Evolutionary conservation across 2,888 invertebrate genomes (phyloP), one percentile per base, ranked within the genome.

Genomic region (Diachrysia chrysitis): DNA sequence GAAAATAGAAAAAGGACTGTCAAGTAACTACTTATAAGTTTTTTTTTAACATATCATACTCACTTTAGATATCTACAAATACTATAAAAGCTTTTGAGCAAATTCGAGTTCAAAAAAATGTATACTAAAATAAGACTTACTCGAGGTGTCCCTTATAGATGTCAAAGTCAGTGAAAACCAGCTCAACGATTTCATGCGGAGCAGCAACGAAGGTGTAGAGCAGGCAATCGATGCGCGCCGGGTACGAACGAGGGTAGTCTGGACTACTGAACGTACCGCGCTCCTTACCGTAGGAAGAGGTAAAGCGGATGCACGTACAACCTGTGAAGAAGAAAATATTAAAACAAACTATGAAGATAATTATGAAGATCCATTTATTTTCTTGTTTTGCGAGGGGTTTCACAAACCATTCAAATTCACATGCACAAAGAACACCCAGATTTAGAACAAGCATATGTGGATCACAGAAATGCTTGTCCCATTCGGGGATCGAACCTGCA

Each of bases 151-250:
- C 96, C 86, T 97, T 97, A 83, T 96, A 96, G 74, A 98, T 96
- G 91, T 98, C 97, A 91, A 98, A 98, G 86, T 98, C 97, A 65
- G 97, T 96, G 93, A 98, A 98, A 69, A 97, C 96, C 72, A 98
- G 95, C 91, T 98, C 97, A 72, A 98, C 97, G 84, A 98, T 97
- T 94, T 98, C 97, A 87, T 97, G 97, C 12, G 97, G 96, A 59
- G 97, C 97, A 0, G 97, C 98, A 79, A 97, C 95, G 94, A 98
- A 98, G 51, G 98, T 98, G 96, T 98, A 98, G 63, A 98, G 96
- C 61, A 98, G 96, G 89, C 98, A 98, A 95, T 97, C 97, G 89
- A 98, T 96, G 85, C 96, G 96, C 65, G 96, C 89, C 12, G 97
- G 97, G 93, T 98, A 98, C 60, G 97, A 96, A 76, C 96, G 96